phyloP scores from a whole-genome alignment of 2,797 vertebrate genomes.

The Geotrypetes seraphini region DNA sequence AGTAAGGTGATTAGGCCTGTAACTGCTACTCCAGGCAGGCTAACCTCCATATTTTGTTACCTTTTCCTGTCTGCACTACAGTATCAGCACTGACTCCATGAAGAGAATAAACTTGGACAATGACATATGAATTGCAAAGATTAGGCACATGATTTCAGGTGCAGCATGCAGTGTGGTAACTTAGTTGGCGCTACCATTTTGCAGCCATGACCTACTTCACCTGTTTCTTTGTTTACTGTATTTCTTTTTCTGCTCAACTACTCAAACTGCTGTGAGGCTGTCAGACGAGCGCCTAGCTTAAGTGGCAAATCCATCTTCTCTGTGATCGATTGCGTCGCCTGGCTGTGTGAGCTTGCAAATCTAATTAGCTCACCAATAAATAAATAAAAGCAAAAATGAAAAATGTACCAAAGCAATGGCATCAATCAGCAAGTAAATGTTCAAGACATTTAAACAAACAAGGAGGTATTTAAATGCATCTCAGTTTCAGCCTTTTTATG shows the following conservation, averaged over 20 bases:
- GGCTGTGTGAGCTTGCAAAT: conserved; percentile 52
- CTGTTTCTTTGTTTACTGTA: conserved; percentile 7
- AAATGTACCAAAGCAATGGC: conserved; percentile 16
- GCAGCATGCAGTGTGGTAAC: conserved; percentile 21
- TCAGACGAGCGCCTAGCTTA: conserved; percentile 46
- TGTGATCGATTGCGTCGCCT: conserved; percentile 57
- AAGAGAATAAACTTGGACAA: neutral
- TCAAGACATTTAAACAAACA: conserved; percentile 55
- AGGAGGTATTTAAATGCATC: conserved; percentile 40
- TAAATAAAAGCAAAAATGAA: conserved; percentile 38
- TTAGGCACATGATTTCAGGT: neutral
- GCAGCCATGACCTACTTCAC: conserved; percentile 11
- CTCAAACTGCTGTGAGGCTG: conserved; percentile 23
- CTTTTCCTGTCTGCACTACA: no score
- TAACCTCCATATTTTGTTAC: no score
- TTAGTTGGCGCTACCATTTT: no score
- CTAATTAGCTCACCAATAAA: conserved; percentile 58
- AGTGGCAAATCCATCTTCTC: conserved; percentile 57
- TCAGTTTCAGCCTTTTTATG: conserved; percentile 38
- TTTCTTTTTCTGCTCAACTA: conserved; percentile 36
- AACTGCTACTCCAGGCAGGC: no score
- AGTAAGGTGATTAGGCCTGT: no score
- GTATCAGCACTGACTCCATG: no score
- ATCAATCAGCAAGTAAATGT: conserved; percentile 49
- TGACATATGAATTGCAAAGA: neutral